A percentile compares a stretch with the other conserved stretches of the same genome.
Conservation (phyloP, 1,140 invertebrate genomes). For the Leptestheria dahalacensis region DNA sequence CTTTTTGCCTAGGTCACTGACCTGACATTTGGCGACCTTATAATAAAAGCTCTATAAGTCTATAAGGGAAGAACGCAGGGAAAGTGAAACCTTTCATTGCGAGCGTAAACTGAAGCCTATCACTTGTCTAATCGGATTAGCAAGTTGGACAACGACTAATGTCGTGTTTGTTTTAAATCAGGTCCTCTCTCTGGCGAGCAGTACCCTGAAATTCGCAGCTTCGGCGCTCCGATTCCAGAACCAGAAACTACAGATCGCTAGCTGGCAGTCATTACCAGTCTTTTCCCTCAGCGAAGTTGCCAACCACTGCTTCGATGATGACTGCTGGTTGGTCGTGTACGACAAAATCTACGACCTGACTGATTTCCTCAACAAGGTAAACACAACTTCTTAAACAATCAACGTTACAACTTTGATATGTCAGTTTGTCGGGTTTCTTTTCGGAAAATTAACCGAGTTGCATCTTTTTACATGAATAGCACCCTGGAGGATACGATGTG, state of each 20-base stretch:
- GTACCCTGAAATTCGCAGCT: conserved; percentile 10
- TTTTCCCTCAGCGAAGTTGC: conserved; percentile 31
- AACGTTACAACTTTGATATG: background rate
- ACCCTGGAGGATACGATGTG: conserved; percentile 72
- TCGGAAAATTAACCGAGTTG: background rate
- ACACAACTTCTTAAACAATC: too few species aligned
- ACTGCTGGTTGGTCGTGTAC: conserved; percentile 42
- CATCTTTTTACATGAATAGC: conserved; percentile 35
- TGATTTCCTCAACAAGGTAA: conserved; percentile 37
- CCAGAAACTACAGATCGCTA: background rate
- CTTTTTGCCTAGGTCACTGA: background rate
- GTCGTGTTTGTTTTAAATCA: background rate
- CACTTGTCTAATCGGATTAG: background rate
- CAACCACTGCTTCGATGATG: conserved; percentile 33
- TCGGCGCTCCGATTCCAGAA: conserved; percentile 1
- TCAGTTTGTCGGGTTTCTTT: background rate
- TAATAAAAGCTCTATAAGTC: background rate
- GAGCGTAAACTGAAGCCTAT: background rate
- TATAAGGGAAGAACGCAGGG: background rate
- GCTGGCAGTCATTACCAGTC: conserved; percentile 4
- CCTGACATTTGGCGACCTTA: background rate
- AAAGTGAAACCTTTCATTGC: background rate
- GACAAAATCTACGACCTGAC: conserved; percentile 44
- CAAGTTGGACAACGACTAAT: background rate
- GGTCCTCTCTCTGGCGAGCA: conserved; percentile 10